Evolutionary conservation across 2,113 vertebrate species (phyloP).

Genomic region (Rhipidura dahli): DNA sequence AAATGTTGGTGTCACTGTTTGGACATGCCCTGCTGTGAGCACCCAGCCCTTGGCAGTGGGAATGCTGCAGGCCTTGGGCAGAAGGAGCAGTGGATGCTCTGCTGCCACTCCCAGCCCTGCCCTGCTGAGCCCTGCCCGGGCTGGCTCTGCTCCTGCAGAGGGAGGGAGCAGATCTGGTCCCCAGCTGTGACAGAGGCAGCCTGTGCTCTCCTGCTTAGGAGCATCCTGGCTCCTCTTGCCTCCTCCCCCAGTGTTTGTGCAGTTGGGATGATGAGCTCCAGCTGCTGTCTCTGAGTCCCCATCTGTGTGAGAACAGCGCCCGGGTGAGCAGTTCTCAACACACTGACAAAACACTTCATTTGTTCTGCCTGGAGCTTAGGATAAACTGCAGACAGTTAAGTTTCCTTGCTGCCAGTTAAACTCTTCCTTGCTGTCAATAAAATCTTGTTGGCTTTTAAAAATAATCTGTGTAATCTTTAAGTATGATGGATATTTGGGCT

Average conservation of each 20-base stretch:
- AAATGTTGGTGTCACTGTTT: accelerated
- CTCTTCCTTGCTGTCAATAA: background rate
- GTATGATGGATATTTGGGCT: background rate
- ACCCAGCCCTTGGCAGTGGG: background rate
- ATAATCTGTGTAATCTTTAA: background rate
- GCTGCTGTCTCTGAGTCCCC: background rate
- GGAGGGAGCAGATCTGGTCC: background rate
- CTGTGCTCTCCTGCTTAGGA: background rate
- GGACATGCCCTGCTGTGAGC: background rate
- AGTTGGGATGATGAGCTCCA: background rate
- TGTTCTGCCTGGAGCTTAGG: background rate
- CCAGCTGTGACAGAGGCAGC: background rate
- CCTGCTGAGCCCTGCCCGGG: background rate
- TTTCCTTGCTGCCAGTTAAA: background rate
- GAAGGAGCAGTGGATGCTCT: background rate
- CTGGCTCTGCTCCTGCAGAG: background rate
- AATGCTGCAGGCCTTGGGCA: background rate
- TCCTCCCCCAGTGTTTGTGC: background rate
- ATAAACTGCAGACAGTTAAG: background rate
- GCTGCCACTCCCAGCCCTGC: background rate
- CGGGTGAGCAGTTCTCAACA: background rate
- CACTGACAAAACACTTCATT: background rate
- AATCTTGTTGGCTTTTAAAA: background rate
- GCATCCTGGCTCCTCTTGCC: background rate
- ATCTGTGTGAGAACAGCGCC: background rate